Evolutionary conservation across 1,140 invertebrate genomes (phyloP), one percentile per base, ranked within the genome.

Genomic region (Steinernema khuongi): DNA sequence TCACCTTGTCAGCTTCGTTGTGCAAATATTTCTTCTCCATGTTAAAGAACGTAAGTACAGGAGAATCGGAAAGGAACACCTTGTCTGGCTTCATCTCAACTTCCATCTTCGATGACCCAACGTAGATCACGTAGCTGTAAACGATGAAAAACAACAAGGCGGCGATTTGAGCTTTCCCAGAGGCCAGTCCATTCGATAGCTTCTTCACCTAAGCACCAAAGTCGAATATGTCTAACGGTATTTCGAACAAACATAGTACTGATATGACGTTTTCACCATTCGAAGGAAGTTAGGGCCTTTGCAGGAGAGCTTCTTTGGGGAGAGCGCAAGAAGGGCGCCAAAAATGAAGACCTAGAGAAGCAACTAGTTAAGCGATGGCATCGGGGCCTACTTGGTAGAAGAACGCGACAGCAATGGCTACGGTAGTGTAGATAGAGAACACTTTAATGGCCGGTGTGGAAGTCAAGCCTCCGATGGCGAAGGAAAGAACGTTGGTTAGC

Each of bases 401-500:
- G 60, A 67, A 71, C 30, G 41, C 30, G 60, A 71, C 44, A 17
- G 14, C 43, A 29, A 71, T 70, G 70, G 70, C 70, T 26, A 71
- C 70, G 29, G 44, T 44, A 22, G 44, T 67, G 44, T 71, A 71
- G 70, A 71, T 67, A 26, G 41, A 67, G 44, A 71, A 71, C 14
- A 70, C 43, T 71, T 71, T 7, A n/a, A 71, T 67, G 67, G 70
- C 70, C 4, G 44, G 44, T n/a, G 44, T 44, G 66, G 29, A 14
- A 11, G 70, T 71, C 66, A 31, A 33, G n/a, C 17, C 29, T 7
- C 68, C 70, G 60, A 71, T 50, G 4, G 31, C 70, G 28, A 71
- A 71, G 7, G 70, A 71, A 7, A 71, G 43, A 19, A 70, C 70
- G 60, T 71, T 67, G 7, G 70, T 71, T 4, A 71, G 70, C 7